phyloP scores from a whole-genome alignment of 2,113 vertebrate genomes.

The Sylvilagus bachmani region DNA sequence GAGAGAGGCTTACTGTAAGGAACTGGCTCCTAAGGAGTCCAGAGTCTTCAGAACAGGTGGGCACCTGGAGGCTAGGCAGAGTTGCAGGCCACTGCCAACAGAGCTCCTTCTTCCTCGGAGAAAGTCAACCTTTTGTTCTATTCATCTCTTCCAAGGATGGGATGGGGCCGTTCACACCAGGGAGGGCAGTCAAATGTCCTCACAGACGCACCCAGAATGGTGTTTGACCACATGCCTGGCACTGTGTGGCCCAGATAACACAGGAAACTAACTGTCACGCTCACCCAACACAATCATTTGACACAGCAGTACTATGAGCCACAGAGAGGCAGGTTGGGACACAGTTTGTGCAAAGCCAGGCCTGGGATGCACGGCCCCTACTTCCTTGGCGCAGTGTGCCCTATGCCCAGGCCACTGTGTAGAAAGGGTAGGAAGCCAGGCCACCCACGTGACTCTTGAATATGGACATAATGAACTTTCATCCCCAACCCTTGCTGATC shows the following conservation, averaged over 20 bases:
- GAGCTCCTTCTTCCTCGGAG: background rate
- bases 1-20: background rate
- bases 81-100: background rate
- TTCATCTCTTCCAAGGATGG: background rate
- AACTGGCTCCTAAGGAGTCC: background rate
- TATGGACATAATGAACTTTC: background rate
- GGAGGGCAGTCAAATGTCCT: background rate
- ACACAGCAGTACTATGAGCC: background rate
- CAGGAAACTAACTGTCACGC: background rate
- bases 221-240: background rate
- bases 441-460: background rate
- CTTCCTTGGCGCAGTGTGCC: fast-evolving
- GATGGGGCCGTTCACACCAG: background rate
- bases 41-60: background rate
- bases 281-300: background rate
- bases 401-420: no score
- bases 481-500: background rate
- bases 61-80: background rate
- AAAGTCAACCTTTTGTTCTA: background rate
- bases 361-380: background rate
- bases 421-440: background rate
- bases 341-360: no score
- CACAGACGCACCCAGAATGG: background rate
- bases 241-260: background rate
- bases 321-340: no score